Conservation (phyloP, 2,797 vertebrate genomes). For the Melanotaenia pygmaea region DNA sequence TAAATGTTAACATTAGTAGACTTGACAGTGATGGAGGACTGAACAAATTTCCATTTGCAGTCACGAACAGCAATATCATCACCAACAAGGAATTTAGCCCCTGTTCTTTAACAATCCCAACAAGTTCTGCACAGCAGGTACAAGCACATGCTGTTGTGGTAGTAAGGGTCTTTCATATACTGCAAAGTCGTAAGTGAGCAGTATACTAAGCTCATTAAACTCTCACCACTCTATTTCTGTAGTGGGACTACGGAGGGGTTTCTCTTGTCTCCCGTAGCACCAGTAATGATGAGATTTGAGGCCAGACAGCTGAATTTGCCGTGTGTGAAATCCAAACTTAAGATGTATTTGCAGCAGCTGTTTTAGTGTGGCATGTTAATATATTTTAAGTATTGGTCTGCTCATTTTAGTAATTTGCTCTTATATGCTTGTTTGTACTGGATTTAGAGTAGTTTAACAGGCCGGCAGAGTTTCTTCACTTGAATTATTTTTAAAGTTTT, state of each 20-base stretch:
- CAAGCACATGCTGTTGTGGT: slow-evolving; percentile 61
- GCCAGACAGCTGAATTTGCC: slow-evolving; percentile 53
- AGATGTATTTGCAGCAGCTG: slow-evolving; percentile 62
- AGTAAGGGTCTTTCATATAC: slow-evolving; percentile 66
- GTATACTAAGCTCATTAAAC: slow-evolving; percentile 76
- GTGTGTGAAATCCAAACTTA: slow-evolving; percentile 57
- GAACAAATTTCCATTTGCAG: slow-evolving; percentile 62
- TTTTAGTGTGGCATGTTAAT: slow-evolving; percentile 38
- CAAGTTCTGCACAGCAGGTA: slow-evolving; percentile 63
- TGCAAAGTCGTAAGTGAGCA: slow-evolving; percentile 72
- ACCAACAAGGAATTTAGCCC: slow-evolving; percentile 57
- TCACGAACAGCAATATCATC: slow-evolving; percentile 72
- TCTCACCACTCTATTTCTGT: slow-evolving; percentile 79
- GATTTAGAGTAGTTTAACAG: background rate
- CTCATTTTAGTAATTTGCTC: slow-evolving; percentile 10
- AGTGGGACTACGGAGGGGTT: slow-evolving; percentile 62
- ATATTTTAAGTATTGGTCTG: slow-evolving; percentile 29
- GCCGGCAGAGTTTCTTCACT: background rate
- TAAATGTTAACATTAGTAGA: slow-evolving; percentile 61
- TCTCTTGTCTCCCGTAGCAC: slow-evolving; percentile 51
- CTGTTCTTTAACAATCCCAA: slow-evolving; percentile 61
- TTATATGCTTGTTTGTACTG: background rate
- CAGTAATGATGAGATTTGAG: slow-evolving; percentile 68
- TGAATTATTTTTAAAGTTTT: background rate
- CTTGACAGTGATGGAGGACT: slow-evolving; percentile 52